Evolutionary conservation across 2,113 vertebrate genomes (phyloP).

Genomic region (Ptyas mucosa): DNA sequence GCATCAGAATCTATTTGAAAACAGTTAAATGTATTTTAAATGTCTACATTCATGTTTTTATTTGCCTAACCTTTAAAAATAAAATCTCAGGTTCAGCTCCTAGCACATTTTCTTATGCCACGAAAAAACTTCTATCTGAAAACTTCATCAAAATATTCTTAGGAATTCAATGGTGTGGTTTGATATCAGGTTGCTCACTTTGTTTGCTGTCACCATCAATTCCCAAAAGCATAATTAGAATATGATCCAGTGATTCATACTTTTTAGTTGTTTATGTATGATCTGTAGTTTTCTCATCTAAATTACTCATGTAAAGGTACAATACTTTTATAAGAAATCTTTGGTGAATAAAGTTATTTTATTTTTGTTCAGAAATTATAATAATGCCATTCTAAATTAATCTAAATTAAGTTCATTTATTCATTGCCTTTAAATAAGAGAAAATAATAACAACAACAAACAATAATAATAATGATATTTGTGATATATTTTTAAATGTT

Average conservation of each 20-base stretch:
- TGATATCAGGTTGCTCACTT: background rate
- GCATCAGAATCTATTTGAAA: too few species aligned
- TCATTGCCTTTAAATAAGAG: background rate
- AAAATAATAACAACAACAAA: too few species aligned
- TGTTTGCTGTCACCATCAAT: background rate
- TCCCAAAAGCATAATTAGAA: background rate
- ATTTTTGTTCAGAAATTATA: background rate
- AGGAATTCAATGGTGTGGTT: too few species aligned
- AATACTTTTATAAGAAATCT: background rate
- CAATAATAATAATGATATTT: too few species aligned
- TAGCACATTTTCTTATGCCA: background rate
- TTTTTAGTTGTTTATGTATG: accelerated
- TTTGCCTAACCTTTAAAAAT: too few species aligned
- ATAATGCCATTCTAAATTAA: background rate
- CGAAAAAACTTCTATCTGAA: background rate
- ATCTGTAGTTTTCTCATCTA: background rate
- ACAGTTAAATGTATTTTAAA: too few species aligned
- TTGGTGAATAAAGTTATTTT: background rate
- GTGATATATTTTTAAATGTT: too few species aligned
- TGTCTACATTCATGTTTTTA: too few species aligned
- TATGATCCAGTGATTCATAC: background rate
- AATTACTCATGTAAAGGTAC: background rate
- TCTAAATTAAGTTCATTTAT: background rate
- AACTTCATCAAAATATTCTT: background rate
- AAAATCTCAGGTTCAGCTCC: background rate